Percentiles rank a stretch among this genome's conserved stretches.
These are phyloP conservation scores for Drosophila biarmipes DNA, from an alignment of 1,140 invertebrate genomes.

Conservation along the genomic window DNA sequence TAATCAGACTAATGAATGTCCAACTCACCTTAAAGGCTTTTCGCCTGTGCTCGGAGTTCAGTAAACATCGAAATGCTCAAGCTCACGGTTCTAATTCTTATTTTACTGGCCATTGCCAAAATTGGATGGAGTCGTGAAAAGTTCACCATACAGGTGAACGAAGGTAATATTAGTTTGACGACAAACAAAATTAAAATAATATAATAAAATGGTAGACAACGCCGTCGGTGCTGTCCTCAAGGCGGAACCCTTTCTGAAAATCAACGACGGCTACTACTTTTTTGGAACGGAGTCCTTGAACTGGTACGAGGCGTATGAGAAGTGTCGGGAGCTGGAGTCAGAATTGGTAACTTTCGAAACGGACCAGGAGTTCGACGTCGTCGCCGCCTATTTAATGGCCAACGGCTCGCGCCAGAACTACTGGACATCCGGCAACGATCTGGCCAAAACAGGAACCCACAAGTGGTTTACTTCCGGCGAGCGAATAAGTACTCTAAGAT, in stretches of 20 bases:
- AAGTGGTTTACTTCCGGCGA: conserved; percentile 42
- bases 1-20: conserved; percentile 1
- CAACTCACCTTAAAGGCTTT: background rate
- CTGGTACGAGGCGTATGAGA: conserved; percentile 47
- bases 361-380: conserved; percentile 23
- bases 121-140: conserved; percentile 9
- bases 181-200: background rate
- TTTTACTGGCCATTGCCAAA: conserved; percentile 5
- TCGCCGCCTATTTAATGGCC: conserved; percentile 5
- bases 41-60: background rate
- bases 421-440: conserved; percentile 56
- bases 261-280: conserved; percentile 33
- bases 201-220: conserved; percentile 7
- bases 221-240: conserved; percentile 4
- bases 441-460: conserved; percentile 30
- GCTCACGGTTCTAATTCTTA: conserved; percentile 18
- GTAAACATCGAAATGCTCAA: conserved; percentile 26
- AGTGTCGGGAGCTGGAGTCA: conserved; percentile 19
- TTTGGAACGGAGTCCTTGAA: conserved; percentile 32
- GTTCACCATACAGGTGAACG: conserved; percentile 17
- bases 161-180: conserved; percentile 2
- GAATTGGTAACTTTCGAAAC: conserved; percentile 51
- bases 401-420: background rate
- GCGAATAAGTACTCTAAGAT: conserved; percentile 24
- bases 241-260: conserved; percentile 29